Base-by-base conservation (phyloP, 2,888 invertebrate species). In the Bellardia bayeri region DNA sequence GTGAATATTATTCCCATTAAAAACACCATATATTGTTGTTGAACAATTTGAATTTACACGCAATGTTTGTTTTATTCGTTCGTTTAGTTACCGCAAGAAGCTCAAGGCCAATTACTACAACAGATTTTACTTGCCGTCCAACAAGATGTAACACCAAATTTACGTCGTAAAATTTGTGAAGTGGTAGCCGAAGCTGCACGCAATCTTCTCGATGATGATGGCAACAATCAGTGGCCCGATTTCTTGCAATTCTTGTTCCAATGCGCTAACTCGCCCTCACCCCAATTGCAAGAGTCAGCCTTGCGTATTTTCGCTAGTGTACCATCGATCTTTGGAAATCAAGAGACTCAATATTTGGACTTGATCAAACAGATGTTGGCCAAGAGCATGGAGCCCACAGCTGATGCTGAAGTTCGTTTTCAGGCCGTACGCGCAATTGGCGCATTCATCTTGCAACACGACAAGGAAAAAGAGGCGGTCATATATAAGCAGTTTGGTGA, bases 281-380 rank as follows among this genome's bases (percentile, higher is more conserved):
- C 97, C 40, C 96, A 96, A 88, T 95, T 98, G 84, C 98, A 98
- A 94, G 99, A 99, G 93, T 97, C 98, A 89, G 98, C 99, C 58
- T 96, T 99, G 80, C 96, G 98, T 90, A 98, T 99, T 95, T 98
- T 99, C 92, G 97, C 98, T 96, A 98, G 98, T 90, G 98, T 99
- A 51, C 99, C 99, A 37, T 98, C 98, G 54, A 97, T 99, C 78
- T 99, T 99, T 95, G 99, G 99, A 56, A 98, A 98, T 93, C 97
- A 98, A 92, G 98, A 99, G 93, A 95, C 96, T 88, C 97, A 98
- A 92, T 98, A 99, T 94, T 94, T 99, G 89, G 97, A 97, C 91
- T 95, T 98, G 51, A 99, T 99, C 91, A 99, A 99, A 93, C 97
- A 98, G 93, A 99, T 99, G 99, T 94, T 99, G 90, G 95, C 96